Evolutionary conservation across 2,797 vertebrate genomes (phyloP).

Genomic region (Cyprinodon diabolis): DNA sequence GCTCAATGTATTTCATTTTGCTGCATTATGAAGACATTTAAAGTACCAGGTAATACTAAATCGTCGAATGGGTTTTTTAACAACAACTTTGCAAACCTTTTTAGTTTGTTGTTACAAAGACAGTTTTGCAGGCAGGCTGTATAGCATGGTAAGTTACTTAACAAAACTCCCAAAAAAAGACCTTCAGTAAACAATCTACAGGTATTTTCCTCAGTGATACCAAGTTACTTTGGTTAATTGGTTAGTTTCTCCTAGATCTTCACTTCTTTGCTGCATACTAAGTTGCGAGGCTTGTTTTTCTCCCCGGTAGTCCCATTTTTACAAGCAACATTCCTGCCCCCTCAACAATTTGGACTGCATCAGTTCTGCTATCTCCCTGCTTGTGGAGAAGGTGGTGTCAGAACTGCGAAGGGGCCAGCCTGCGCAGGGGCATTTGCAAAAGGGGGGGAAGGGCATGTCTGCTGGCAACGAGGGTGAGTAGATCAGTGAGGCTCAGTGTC

Average conservation of each 20-base stretch:
- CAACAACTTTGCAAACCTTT: background rate
- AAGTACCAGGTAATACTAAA: background rate
- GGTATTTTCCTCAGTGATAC: conserved; percentile 1
- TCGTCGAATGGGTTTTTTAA: background rate
- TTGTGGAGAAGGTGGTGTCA: conserved; percentile 63
- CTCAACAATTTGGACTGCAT: conserved; percentile 71
- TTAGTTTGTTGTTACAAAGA: background rate
- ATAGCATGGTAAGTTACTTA: background rate
- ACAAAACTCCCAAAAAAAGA: background rate
- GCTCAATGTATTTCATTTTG: background rate
- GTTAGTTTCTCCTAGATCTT: conserved; percentile 12
- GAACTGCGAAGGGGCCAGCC: conserved; percentile 68
- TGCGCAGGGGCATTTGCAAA: conserved; percentile 66
- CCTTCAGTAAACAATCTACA: background rate
- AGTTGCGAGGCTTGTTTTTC: conserved; percentile 30
- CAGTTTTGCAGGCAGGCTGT: background rate
- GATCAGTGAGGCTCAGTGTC: conserved; percentile 84
- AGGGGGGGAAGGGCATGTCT: conserved; percentile 77
- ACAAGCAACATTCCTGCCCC: conserved; percentile 59
- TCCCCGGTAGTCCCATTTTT: conserved; percentile 39
- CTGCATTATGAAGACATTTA: background rate
- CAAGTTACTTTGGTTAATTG: background rate
- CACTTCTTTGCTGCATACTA: conserved; percentile 12
- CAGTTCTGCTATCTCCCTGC: conserved; percentile 72
- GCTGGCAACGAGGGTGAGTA: conserved; percentile 83